Evolutionary conservation across 2,113 vertebrate genomes (phyloP).

Genomic region (Leiothrix lutea): DNA sequence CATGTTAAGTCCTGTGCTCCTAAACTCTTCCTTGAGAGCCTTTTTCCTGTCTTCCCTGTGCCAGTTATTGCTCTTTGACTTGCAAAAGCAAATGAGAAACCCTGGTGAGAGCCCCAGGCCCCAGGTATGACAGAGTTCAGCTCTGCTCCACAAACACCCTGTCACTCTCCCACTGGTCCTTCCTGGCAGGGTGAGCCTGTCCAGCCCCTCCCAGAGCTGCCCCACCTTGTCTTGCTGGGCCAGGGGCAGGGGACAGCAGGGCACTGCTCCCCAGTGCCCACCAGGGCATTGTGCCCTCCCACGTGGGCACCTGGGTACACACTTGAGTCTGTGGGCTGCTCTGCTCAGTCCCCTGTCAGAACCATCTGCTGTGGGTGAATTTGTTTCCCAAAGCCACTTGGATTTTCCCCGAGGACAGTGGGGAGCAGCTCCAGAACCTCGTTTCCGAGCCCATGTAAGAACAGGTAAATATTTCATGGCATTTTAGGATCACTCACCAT

Average conservation of each 20-base stretch:
- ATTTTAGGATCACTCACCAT: not conserved
- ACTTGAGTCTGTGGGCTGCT: accelerated
- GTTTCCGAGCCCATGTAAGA: not conserved
- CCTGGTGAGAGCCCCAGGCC: not conserved
- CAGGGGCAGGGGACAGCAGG: not conserved
- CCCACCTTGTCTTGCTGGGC: accelerated
- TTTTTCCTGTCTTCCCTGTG: not conserved
- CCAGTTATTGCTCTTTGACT: not conserved
- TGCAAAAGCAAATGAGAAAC: not conserved
- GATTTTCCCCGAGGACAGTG: not conserved
- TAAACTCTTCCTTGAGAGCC: not conserved
- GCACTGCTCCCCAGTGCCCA: not conserved
- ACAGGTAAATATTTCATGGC: accelerated
- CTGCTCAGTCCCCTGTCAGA: not conserved
- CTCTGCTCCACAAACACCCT: not conserved
- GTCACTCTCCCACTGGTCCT: accelerated
- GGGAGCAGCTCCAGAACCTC: not conserved
- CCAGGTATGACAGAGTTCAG: not conserved
- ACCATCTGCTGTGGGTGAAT: not conserved
- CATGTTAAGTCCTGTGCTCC: not conserved
- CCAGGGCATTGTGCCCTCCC: not conserved
- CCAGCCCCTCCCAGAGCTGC: not conserved
- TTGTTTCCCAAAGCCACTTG: not conserved
- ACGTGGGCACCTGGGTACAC: accelerated
- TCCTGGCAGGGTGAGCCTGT: accelerated